Conservation (phyloP, 2,888 invertebrate species). For the Heliconius sara region DNA sequence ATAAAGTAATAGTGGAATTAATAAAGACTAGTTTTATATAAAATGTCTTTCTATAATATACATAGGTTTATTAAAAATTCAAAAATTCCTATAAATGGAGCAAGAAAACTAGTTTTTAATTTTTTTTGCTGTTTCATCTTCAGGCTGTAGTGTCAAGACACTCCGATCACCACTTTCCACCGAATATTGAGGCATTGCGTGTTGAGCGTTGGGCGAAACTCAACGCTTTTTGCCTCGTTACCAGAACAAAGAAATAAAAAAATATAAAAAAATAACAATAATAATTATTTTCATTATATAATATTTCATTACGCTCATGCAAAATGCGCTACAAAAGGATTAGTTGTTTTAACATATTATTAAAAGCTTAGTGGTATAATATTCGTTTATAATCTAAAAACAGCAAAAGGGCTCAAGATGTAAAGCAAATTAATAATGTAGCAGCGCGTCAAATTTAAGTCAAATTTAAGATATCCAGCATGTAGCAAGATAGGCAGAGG, state of each 20-base stretch:
- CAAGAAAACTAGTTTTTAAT: too few relatives aligned
- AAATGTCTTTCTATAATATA: background rate
- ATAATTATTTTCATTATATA: too few relatives aligned
- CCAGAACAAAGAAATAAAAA: too few relatives aligned
- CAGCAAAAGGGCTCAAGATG: background rate
- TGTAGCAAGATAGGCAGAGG: too few relatives aligned
- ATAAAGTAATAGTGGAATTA: too few relatives aligned
- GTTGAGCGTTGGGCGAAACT: background rate
- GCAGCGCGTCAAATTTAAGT: slow-evolving; percentile 25
- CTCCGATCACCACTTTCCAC: background rate
- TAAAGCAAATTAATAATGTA: slow-evolving; percentile 11
- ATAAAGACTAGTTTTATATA: background rate
- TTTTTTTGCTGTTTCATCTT: background rate
- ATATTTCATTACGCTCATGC: too few relatives aligned
- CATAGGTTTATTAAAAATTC: too few relatives aligned
- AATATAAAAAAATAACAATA: too few relatives aligned
- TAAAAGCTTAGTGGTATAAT: background rate
- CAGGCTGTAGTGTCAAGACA: background rate
- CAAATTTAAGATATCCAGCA: background rate
- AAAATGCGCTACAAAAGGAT: too few relatives aligned
- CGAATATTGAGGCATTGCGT: background rate
- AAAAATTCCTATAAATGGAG: too few relatives aligned
- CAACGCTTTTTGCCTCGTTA: too few relatives aligned
- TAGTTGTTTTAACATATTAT: too few relatives aligned
- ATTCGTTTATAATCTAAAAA: slow-evolving; percentile 9